Conservation (phyloP, 1,140 invertebrate genomes). For the Harpegnathos saltator region DNA sequence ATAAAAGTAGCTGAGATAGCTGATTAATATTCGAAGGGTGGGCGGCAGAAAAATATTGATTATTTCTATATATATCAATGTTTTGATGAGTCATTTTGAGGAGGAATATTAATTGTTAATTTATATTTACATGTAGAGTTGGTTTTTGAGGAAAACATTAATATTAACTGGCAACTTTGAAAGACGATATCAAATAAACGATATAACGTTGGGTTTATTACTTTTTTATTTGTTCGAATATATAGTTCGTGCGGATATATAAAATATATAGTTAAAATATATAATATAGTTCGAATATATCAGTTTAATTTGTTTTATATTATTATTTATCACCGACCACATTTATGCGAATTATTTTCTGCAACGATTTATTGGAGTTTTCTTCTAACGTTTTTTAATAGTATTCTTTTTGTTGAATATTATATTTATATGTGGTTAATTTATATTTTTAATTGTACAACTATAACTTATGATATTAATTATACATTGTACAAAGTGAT, state of each 20-base stretch:
- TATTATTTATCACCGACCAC: not conserved
- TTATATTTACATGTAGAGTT: constrained; percentile 13
- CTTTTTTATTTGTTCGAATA: not conserved
- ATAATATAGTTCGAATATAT: no score
- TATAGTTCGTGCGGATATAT: no score
- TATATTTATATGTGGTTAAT: not conserved
- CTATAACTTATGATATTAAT: no score
- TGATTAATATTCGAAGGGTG: constrained; percentile 47
- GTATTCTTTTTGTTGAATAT: not conserved
- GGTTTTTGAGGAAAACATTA: not conserved
- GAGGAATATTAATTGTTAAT: not conserved
- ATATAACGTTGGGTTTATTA: not conserved
- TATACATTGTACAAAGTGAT: no score
- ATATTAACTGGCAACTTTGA: not conserved
- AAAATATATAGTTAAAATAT: no score
- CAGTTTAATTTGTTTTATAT: no score
- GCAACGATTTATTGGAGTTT: not conserved
- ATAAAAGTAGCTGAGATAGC: constrained; percentile 6
- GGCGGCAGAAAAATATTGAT: constrained; percentile 44
- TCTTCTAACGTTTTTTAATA: not conserved
- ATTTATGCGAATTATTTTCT: not conserved
- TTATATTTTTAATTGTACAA: not conserved
- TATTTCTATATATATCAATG: constrained; percentile 12
- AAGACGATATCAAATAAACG: not conserved
- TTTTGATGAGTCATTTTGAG: not conserved